Conservation (phyloP, 2,888 invertebrate genomes). For the Spilosoma lubricipeda region DNA sequence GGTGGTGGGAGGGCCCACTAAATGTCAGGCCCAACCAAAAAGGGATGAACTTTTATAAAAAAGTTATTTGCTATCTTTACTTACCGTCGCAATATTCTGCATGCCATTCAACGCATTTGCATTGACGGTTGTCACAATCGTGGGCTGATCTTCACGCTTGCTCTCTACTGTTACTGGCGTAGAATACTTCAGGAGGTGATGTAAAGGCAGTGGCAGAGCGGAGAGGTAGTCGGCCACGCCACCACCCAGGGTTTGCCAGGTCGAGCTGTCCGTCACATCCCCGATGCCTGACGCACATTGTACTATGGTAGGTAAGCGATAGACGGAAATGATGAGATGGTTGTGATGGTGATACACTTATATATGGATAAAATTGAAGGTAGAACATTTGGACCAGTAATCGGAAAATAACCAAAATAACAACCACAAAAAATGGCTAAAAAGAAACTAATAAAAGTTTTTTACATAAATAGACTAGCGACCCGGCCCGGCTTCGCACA, state of each 20-base stretch:
- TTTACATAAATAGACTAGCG: too few species aligned
- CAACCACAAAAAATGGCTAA: too few species aligned
- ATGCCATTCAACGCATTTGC: conserved; percentile 66
- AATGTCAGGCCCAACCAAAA: too few species aligned
- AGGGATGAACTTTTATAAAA: not conserved
- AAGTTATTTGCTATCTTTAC: not conserved
- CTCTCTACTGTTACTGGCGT: conserved; percentile 88
- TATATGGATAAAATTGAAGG: not conserved
- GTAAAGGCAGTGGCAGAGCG: conserved; percentile 92
- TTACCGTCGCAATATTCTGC: conserved; percentile 64
- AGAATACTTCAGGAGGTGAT: conserved; percentile 94
- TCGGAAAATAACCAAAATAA: not conserved
- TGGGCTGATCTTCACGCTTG: conserved; percentile 89
- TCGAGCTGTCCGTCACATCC: conserved; percentile 80
- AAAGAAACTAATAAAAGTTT: too few species aligned
- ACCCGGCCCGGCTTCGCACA: too few species aligned
- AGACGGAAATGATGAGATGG: conserved; percentile 12
- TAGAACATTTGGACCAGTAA: not conserved
- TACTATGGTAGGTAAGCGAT: conserved; percentile 34
- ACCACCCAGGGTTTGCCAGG: conserved; percentile 92
- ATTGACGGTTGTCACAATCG: conserved; percentile 82
- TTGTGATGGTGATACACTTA: conserved; percentile 21
- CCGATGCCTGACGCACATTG: conserved; percentile 72
- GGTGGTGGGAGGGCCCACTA: too few species aligned
- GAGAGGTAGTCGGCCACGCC: conserved; percentile 95